Conservation (phyloP, 2,888 invertebrate genomes). For the Yponomeuta malinellus region DNA sequence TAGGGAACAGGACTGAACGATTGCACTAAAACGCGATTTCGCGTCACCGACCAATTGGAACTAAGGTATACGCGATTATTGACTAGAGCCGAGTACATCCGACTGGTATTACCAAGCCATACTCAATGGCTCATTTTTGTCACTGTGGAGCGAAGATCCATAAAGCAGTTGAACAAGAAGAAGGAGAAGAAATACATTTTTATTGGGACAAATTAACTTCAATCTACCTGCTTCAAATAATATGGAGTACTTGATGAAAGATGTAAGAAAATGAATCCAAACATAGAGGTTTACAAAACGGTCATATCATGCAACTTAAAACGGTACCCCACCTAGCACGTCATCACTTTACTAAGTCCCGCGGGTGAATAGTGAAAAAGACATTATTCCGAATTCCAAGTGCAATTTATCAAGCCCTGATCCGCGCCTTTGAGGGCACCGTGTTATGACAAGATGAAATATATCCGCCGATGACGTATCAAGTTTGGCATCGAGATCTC, state of each 20-base stretch:
- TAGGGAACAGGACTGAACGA: not conserved
- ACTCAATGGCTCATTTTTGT: too few species aligned
- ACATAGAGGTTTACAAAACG: constrained; percentile 16
- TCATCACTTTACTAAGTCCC: constrained; percentile 55
- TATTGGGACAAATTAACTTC: too few species aligned
- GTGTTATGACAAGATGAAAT: constrained; percentile 75
- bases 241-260: too few species aligned
- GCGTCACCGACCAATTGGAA: too few species aligned
- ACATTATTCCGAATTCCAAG: constrained; percentile 72
- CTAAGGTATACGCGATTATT: too few species aligned
- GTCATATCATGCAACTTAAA: constrained; percentile 31
- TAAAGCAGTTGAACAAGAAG: too few species aligned
- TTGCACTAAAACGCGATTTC: too few species aligned
- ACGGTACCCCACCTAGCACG: constrained; percentile 30
- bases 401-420: constrained; percentile 70
- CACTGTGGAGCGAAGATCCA: too few species aligned
- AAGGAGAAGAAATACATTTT: too few species aligned
- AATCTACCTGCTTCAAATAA: too few species aligned
- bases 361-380: constrained; percentile 66
- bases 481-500: constrained; percentile 45
- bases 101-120: too few species aligned
- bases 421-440: constrained; percentile 66
- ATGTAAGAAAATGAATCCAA: not conserved
- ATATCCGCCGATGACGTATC: constrained; percentile 69
- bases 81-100: too few species aligned